These are phyloP conservation scores for Polymixis lichenea DNA, from an alignment of 2,888 invertebrate species.

Conservation along the genomic window DNA sequence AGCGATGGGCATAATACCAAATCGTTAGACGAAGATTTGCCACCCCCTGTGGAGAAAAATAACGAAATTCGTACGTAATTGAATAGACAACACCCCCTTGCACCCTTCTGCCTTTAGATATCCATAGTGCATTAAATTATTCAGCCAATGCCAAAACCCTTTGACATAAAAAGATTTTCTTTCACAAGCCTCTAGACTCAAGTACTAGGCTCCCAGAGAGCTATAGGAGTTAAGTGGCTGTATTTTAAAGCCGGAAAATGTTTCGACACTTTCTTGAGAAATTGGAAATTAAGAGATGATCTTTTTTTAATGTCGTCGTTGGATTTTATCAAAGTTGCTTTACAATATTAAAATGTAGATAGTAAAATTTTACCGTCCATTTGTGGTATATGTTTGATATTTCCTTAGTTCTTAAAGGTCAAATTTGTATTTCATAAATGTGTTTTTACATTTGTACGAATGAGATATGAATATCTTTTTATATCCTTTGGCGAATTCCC, in stretches of 20 bases:
- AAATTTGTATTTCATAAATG: not conserved
- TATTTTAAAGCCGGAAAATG: constrained; percentile 49
- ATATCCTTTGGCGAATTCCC: not conserved
- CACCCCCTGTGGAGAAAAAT: not conserved
- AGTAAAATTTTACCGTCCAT: not conserved
- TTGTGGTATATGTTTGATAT: not conserved
- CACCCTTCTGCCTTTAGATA: not conserved
- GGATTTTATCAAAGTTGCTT: not conserved
- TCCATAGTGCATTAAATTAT: constrained; percentile 46
- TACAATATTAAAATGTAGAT: not conserved
- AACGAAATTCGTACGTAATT: constrained; percentile 28
- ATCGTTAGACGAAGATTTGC: not conserved
- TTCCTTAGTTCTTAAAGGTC: not conserved
- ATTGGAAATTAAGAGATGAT: constrained; percentile 30
- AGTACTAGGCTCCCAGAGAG: constrained; percentile 58
- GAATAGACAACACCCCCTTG: constrained; percentile 17
- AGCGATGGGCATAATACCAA: not conserved
- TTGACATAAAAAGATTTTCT: constrained; percentile 61
- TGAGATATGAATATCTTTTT: not conserved
- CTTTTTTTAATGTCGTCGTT: constrained; percentile 34
- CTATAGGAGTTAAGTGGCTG: constrained; percentile 51
- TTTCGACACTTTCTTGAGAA: constrained; percentile 35
- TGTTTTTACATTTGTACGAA: not conserved
- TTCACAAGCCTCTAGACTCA: constrained; percentile 38
- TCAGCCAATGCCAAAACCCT: constrained; percentile 48